Base-by-base conservation (phyloP, 2,888 invertebrate genomes). In the Microdon myrmicae region DNA sequence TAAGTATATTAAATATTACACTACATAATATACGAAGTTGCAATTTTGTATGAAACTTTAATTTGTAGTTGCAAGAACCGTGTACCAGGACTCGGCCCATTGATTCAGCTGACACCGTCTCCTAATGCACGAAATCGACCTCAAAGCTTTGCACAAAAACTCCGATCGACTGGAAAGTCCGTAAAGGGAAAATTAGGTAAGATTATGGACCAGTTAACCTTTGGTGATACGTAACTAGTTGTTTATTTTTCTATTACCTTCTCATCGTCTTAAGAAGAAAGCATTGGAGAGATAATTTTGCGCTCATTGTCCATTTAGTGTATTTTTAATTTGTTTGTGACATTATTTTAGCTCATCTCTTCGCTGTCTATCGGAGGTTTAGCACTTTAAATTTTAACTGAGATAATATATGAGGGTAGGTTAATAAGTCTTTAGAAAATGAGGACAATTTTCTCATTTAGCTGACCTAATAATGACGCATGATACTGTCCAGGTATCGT, bases 61-160 rank as follows among this genome's bases (percentile, higher is more conserved):
- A 20, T 32, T 41, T 45, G 7, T 19, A 54, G 64, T 23, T 68
- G 64, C 28, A 73, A 71, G 59, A 69, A 69, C 7, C 75, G 79
- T 16, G 71, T 75, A 1, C 68, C 74, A 23, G 75, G 74, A 1
- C 49, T 77, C 9, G 75, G 75, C 0, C 77, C 78, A 8, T 69
- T 79, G 6, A 76, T 79, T 43, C 77, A 79, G 29, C 34, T 79
- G 6, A 79, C 79, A n/a, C 79, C 79, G 0, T 79, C 80, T 3
- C 78, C 79, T 4, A 77, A 75, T 68, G 75, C 77, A 66, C 71
- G 81, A 70, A 77, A 81, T 49, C 79, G 93, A 0, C 93, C 93
- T 1, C 92, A 93, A 78, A 92, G 91, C 69, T 92, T 94, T 75
- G 93, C 94, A 0, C 93, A 94, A 78, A 91, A 93, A 74, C 81